Evolutionary conservation across 1,140 invertebrate species (phyloP), one percentile per base, ranked within the genome.

Genomic region (Rhizoglyphus robini): DNA sequence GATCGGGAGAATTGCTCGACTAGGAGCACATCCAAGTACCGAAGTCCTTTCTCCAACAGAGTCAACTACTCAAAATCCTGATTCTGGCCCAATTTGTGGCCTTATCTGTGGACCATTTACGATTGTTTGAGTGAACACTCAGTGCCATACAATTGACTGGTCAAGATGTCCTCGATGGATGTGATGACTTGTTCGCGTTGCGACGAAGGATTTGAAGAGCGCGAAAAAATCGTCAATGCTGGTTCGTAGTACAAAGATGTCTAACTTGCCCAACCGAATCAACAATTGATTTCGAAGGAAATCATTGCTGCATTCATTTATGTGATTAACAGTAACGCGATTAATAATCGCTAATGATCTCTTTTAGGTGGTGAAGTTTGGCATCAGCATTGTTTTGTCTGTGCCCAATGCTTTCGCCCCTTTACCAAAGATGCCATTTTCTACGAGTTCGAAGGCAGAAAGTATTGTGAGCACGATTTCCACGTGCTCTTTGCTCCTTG

Each of bases 311-410:
- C 41, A 46, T 15, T 46, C 41, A 15, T 23, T 15, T 23, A 15
- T 15, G 23, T 46, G 15, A 46, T 23, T 46, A 46, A 15, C 41
- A n/a, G n/a, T n/a, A n/a, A n/a, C n/a, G n/a, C n/a, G n/a, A n/a
- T n/a, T n/a, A n/a, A n/a, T n/a, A n/a, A n/a, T n/a, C n/a, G n/a
- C n/a, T n/a, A n/a, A 46, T 49, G 5, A 23, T 51, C 23, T 46
- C 27, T n/a, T 58, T 11, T 31, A 68, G 70, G 91, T 75, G 96
- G 95, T 67, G 90, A 97, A 79, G 80, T 98, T 38, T 99, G 93
- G 94, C 96, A 99, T 81, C 89, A 90, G 8, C 86, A 94, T 70
- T 99, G 96, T 77, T 99, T 99, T 83, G 96, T 99, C 91, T 98
- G 66, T 58, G 69, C 69, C 25, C 68, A 70, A 65, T 69, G 64